Percentiles rank a stretch among this genome's conserved stretches.
phyloP scores from a whole-genome alignment of 2,797 vertebrate species.

The Pempheris klunzingeri region DNA sequence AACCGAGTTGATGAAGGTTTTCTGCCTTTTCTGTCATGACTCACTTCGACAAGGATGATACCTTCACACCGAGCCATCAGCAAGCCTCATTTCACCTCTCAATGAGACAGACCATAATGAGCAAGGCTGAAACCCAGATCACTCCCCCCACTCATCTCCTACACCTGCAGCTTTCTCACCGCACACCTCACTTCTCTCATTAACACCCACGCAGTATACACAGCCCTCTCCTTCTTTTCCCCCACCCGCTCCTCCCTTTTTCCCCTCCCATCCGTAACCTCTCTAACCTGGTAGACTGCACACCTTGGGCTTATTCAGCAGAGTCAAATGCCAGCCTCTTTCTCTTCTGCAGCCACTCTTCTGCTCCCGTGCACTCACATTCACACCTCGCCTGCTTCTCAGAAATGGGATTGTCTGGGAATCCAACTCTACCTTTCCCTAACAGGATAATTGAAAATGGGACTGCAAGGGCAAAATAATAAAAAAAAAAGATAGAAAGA shows the following conservation, averaged over 20 bases:
- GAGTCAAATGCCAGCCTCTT: conserved; percentile 93
- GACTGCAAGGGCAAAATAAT: conserved; percentile 64
- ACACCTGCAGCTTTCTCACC: conserved; percentile 34
- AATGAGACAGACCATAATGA: conserved; percentile 81
- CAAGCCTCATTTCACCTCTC: conserved; percentile 83
- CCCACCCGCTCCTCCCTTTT: conserved; percentile 4
- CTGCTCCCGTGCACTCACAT: conserved; percentile 90
- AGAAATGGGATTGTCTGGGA: conserved; percentile 84
- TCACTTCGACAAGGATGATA: conserved; percentile 70
- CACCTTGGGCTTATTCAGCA: conserved; percentile 97
- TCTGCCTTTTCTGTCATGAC: conserved; percentile 63
- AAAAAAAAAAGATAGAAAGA: conserved; percentile 49
- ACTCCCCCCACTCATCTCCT: conserved; percentile 22
- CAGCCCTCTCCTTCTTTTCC: conserved; percentile 15
- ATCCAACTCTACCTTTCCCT: conserved; percentile 66
- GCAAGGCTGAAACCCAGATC: conserved; percentile 70
- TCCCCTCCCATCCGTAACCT: conserved; percentile 69
- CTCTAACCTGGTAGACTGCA: conserved; percentile 81
- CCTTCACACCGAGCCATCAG: conserved; percentile 70
- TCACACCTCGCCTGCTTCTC: conserved; percentile 78
- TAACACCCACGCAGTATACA: conserved; percentile 55
- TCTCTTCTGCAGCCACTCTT: conserved; percentile 90
- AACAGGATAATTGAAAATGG: conserved; percentile 81
- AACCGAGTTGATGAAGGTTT: conserved; percentile 68
- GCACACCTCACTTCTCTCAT: conserved; percentile 60